These are phyloP conservation scores for Lipotes vexillifer DNA, from an alignment of 2,113 vertebrate genomes.

Conservation along the genomic window DNA sequence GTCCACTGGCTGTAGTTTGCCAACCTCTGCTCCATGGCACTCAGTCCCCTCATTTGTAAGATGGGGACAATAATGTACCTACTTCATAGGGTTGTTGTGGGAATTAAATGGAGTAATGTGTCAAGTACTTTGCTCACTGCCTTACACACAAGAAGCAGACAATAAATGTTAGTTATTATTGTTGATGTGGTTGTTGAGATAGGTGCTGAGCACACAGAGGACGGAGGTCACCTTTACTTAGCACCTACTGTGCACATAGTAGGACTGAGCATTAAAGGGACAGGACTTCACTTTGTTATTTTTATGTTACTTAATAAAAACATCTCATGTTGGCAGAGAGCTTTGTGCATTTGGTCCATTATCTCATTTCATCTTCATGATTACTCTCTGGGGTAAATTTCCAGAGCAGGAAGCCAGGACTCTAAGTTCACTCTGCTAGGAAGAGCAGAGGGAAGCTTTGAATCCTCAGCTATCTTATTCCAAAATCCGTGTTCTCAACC, in stretches of 20 bases:
- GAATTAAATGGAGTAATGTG: not conserved
- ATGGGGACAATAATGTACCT: not conserved
- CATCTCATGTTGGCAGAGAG: not conserved
- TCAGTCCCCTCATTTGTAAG: not conserved
- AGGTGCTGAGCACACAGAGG: not conserved
- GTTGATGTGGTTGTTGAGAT: not conserved
- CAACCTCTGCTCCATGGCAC: not conserved
- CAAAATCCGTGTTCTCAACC: not conserved
- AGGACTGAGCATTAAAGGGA: not conserved
- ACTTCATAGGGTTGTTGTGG: not conserved
- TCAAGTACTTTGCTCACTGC: not conserved
- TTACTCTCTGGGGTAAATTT: not conserved
- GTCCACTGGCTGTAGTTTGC: not conserved
- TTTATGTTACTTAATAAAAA: not conserved
- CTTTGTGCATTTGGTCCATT: not conserved
- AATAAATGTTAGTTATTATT: not conserved
- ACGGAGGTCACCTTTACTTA: not conserved
- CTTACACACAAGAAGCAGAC: not conserved
- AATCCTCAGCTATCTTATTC: not conserved
- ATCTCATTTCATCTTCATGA: not conserved
- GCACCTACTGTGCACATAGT: not conserved
- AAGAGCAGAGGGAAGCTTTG: not conserved
- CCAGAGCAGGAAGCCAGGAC: not conserved
- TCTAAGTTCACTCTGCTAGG: not conserved
- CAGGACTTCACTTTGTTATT: not conserved